Conservation (phyloP, 2,888 invertebrate genomes). For the Trileptium ribeirensis region DNA sequence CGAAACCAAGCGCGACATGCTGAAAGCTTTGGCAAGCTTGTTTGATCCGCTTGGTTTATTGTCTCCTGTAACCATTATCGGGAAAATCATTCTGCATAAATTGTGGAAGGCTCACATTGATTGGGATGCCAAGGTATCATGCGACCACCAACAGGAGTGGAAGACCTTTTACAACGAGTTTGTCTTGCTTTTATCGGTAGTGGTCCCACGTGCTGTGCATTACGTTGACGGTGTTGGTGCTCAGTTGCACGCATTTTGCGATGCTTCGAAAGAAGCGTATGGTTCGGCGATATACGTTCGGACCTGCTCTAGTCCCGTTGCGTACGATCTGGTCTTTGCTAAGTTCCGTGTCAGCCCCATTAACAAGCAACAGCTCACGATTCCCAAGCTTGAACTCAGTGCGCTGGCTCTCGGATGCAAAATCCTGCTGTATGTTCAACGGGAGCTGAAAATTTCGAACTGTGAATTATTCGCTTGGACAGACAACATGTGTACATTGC, state of each 20-base stretch:
- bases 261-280: slow-evolving; percentile 25
- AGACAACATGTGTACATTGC: neutral
- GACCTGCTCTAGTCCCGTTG: neutral
- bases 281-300: slow-evolving; percentile 15
- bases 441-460: slow-evolving; percentile 15
- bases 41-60: slow-evolving; percentile 36
- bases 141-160: neutral
- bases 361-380: neutral
- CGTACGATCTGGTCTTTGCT: neutral
- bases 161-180: neutral
- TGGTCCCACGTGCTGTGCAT: neutral
- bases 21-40: slow-evolving; percentile 16
- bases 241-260: neutral
- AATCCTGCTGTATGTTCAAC: slow-evolving; percentile 9
- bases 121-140: slow-evolving; percentile 17
- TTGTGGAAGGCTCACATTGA: slow-evolving; percentile 19
- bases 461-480: slow-evolving; percentile 12
- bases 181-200: neutral
- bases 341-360: neutral
- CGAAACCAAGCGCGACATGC: neutral
- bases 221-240: neutral
- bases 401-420: slow-evolving; percentile 14
- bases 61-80: slow-evolving; percentile 29
- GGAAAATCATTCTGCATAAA: slow-evolving; percentile 24
- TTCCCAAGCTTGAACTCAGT: neutral